Evolutionary conservation across 2,113 vertebrate species (phyloP).

Genomic region (Xiphias gladius): DNA sequence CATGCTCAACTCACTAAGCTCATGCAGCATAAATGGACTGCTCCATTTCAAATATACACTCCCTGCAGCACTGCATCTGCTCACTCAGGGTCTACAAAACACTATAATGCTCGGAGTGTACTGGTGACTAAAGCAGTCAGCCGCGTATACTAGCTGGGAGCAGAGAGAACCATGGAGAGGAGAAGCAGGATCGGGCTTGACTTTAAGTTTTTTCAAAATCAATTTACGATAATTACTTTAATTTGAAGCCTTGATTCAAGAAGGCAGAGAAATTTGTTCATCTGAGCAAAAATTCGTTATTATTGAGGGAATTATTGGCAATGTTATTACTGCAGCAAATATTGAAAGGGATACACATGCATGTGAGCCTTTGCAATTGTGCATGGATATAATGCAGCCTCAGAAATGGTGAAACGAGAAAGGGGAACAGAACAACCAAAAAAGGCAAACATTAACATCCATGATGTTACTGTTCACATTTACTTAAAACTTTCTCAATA

Average conservation of each 20-base stretch:
- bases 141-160: conserved; percentile 24
- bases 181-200: conserved; percentile 33
- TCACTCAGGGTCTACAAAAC: conserved; percentile 41
- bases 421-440: background rate
- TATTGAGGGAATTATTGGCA: conserved; percentile 41
- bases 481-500: background rate
- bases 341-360: background rate
- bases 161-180: conserved; percentile 25
- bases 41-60: conserved; percentile 34
- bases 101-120: conserved; percentile 19
- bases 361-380: background rate
- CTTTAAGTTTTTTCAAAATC: conserved; percentile 69
- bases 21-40: conserved; percentile 13
- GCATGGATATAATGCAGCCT: background rate
- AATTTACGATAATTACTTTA: conserved; percentile 66
- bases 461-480: background rate
- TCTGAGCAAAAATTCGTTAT: conserved; percentile 30
- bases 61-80: conserved; percentile 53
- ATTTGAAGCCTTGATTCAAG: conserved; percentile 65
- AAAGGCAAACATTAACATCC: conserved; percentile 5
- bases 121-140: conserved; percentile 29
- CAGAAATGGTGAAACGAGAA: background rate
- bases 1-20: conserved; percentile 2
- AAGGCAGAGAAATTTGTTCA: conserved; percentile 49
- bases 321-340: conserved; percentile 12